Conservation (phyloP, 2,888 invertebrate species). For the Oxycera nigricornis region DNA sequence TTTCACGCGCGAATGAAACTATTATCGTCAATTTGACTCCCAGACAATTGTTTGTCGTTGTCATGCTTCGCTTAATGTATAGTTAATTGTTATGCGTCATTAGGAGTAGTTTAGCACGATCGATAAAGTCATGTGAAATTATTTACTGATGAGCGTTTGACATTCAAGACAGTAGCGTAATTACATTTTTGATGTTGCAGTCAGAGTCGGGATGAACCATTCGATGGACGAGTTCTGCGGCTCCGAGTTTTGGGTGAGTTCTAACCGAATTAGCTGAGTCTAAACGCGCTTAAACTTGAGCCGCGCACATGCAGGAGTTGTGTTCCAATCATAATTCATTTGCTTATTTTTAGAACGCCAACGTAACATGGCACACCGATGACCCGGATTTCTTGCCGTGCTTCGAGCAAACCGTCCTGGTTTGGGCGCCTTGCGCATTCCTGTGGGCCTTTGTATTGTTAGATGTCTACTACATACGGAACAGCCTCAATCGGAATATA, state of each 20-base stretch:
- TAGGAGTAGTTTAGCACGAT: too few species aligned
- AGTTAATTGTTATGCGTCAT: too few species aligned
- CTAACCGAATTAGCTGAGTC: neutral
- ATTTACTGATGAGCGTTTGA: neutral
- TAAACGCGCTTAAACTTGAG: neutral
- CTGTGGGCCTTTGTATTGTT: slow-evolving; percentile 79
- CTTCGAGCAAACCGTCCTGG: slow-evolving; percentile 87
- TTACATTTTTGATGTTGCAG: too few species aligned
- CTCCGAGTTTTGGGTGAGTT: slow-evolving; percentile 80
- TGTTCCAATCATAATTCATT: neutral
- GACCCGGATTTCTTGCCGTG: slow-evolving; percentile 88
- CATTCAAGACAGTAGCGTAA: slow-evolving; percentile 37
- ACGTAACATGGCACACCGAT: slow-evolving; percentile 79
- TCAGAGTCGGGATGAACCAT: slow-evolving; percentile 56
- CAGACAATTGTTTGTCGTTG: too few species aligned
- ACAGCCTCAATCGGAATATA: slow-evolving; percentile 78
- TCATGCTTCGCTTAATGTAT: too few species aligned
- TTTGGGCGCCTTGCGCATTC: slow-evolving; percentile 89
- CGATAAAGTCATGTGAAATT: too few species aligned
- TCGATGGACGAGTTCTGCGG: slow-evolving; percentile 81
- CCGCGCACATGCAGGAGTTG: neutral
- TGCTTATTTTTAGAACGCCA: slow-evolving; percentile 74
- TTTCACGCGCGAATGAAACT: too few species aligned
- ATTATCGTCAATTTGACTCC: too few species aligned
- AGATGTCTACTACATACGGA: slow-evolving; percentile 77